Conservation (phyloP, 2,113 vertebrate genomes). For the Clinocottus analis region DNA sequence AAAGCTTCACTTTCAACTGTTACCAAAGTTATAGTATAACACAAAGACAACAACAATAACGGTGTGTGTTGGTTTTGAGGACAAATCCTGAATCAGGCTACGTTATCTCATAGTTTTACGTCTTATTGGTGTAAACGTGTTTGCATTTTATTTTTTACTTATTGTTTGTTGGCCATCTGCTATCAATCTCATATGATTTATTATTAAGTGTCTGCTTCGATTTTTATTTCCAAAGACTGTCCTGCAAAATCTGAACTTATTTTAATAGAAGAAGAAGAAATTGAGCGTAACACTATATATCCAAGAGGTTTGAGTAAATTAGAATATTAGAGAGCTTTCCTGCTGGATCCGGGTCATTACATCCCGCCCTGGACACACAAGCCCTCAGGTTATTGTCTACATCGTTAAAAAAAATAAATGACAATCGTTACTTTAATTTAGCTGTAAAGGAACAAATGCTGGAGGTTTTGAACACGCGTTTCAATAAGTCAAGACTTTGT, state of each 20-base stretch:
- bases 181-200: neutral
- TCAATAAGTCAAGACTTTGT: too few species aligned
- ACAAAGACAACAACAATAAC: neutral
- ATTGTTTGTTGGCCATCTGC: neutral
- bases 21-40: slow-evolving; percentile 1
- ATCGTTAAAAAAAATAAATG: neutral
- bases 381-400: neutral
- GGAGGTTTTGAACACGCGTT: neutral
- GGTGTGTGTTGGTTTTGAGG: neutral
- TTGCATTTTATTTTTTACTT: neutral
- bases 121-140: neutral
- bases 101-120: neutral
- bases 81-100: neutral
- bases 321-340: neutral
- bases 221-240: neutral
- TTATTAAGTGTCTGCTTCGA: neutral
- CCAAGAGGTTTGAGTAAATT: neutral
- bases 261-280: neutral
- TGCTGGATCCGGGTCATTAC: neutral
- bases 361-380: neutral
- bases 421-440: neutral
- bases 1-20: neutral
- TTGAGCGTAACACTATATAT: too few species aligned
- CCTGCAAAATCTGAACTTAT: neutral
- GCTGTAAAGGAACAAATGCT: neutral